phyloP scores from a whole-genome alignment of 2,797 vertebrate genomes.

The Cygnus olor region DNA sequence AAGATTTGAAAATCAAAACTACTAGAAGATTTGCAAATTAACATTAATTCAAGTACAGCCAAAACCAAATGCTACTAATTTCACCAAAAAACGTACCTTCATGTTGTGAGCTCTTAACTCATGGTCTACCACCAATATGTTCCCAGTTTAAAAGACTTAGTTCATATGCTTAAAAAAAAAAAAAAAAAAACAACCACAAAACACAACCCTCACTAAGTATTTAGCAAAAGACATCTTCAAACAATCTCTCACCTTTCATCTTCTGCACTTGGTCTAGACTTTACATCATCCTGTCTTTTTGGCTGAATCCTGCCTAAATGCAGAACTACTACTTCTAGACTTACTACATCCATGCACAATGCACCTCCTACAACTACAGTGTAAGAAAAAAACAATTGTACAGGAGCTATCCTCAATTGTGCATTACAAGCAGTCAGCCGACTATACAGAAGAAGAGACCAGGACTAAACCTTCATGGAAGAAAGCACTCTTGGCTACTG shows the following conservation, averaged over 20 bases:
- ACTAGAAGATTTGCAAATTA: background rate
- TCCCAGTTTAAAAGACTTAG: background rate
- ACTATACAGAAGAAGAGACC: background rate
- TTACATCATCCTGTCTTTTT: background rate
- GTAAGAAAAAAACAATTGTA: background rate
- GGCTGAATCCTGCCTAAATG: slow-evolving; percentile 25
- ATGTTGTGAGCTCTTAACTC: background rate
- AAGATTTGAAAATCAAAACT: background rate
- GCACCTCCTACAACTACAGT: background rate
- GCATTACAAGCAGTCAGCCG: fast-evolving
- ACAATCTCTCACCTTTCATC: background rate
- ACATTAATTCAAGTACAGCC: background rate
- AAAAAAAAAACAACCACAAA: too few species aligned
- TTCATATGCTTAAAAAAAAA: background rate
- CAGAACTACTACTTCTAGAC: slow-evolving; percentile 20
- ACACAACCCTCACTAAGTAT: too few species aligned
- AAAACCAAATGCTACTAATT: background rate
- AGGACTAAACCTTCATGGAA: background rate
- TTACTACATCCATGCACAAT: background rate
- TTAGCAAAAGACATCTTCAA: background rate
- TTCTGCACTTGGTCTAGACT: background rate
- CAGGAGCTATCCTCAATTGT: background rate
- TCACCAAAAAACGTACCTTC: background rate
- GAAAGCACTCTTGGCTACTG: background rate
- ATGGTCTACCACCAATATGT: background rate